Evolutionary conservation across 2,797 vertebrate genomes (phyloP).

Genomic region (Enteromius radiatus): DNA sequence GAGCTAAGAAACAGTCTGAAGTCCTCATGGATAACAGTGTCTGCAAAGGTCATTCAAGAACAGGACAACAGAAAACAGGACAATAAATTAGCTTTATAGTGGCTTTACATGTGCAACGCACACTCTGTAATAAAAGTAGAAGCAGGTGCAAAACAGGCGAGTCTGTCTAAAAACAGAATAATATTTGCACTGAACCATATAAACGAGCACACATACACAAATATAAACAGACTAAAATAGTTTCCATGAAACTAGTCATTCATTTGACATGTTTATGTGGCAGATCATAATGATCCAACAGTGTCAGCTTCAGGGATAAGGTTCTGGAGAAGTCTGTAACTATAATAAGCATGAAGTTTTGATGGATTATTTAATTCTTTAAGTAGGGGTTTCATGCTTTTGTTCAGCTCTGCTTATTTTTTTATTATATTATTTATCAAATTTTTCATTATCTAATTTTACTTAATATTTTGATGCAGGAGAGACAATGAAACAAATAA

Average conservation of each 20-base stretch:
- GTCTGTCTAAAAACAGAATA: neutral
- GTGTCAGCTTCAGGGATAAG: neutral
- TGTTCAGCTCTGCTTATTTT: neutral
- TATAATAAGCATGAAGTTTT: neutral
- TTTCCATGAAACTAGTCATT: neutral
- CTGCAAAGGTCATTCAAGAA: slow-evolving; percentile 64
- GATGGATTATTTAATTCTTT: neutral
- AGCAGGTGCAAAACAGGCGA: slow-evolving; percentile 8
- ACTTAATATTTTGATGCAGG: neutral
- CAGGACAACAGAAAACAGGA: neutral
- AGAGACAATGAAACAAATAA: neutral
- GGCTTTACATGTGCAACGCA: neutral
- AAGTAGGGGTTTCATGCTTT: neutral
- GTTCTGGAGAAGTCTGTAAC: neutral
- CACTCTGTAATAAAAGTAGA: neutral
- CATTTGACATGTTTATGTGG: neutral
- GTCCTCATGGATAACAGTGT: slow-evolving; percentile 75
- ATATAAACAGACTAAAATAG: slow-evolving; percentile 14
- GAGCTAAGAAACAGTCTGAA: slow-evolving; percentile 88
- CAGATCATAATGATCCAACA: neutral
- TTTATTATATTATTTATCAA: neutral
- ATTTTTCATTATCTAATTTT: neutral
- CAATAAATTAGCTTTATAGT: neutral
- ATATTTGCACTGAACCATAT: slow-evolving; percentile 6
- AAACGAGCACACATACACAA: neutral